Conservation (phyloP, 1,140 invertebrate species). For the Platyura marginata region DNA sequence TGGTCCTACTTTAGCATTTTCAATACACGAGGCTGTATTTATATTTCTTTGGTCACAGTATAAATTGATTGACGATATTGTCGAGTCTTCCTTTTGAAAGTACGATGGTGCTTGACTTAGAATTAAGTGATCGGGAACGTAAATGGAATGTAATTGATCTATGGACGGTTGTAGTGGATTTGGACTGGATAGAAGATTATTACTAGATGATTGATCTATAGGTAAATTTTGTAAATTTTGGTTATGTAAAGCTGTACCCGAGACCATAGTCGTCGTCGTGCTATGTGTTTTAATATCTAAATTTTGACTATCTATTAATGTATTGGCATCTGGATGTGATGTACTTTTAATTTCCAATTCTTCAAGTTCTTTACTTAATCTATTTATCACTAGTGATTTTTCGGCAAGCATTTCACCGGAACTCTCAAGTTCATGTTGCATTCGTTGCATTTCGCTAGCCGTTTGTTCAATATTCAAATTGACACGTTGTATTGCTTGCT, state of each 20-base stretch:
- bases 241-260: background rate
- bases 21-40: background rate
- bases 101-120: background rate
- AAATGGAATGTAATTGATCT: background rate
- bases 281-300: background rate
- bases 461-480: slow-evolving; percentile 32
- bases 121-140: background rate
- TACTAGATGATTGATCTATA: background rate
- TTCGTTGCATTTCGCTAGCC: slow-evolving; percentile 40
- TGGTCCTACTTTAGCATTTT: background rate
- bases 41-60: slow-evolving; percentile 1
- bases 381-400: slow-evolving; percentile 38
- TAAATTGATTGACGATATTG: background rate
- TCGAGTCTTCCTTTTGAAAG: background rate
- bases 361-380: slow-evolving; percentile 40
- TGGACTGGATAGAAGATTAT: background rate
- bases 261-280: background rate
- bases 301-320: background rate
- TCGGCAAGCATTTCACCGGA: slow-evolving; percentile 40
- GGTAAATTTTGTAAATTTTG: background rate
- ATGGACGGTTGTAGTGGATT: background rate
- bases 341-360: slow-evolving; percentile 34
- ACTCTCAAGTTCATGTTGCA: slow-evolving; percentile 37
- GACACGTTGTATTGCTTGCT: slow-evolving; percentile 16
- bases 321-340: slow-evolving; percentile 1